A percentile compares a stretch with the other conserved stretches of the same genome.
phyloP scores from a whole-genome alignment of 1,140 invertebrate species.

The Drosophila ironensis region DNA sequence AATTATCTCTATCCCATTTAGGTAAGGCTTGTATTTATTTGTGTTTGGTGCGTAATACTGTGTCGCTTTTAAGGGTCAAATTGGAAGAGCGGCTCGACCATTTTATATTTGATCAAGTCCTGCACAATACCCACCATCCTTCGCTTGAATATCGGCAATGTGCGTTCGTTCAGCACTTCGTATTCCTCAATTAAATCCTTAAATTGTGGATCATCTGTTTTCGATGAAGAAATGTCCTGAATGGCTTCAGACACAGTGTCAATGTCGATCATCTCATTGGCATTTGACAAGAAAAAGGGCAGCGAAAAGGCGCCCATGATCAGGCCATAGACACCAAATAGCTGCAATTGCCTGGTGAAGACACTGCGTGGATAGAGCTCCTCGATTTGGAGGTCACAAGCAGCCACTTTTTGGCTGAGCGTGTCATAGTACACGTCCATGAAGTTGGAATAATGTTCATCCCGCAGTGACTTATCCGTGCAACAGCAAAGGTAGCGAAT shows the following conservation, averaged over 20 bases:
- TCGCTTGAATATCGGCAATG: slow-evolving; percentile 56
- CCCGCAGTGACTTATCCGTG: slow-evolving; percentile 81
- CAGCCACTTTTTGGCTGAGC: slow-evolving; percentile 63
- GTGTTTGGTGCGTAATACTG: slow-evolving; percentile 39
- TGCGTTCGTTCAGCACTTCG: slow-evolving; percentile 53
- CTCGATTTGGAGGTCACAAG: slow-evolving; percentile 79
- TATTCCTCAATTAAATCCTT: slow-evolving; percentile 45
- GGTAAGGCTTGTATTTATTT: neutral
- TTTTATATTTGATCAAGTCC: slow-evolving; percentile 53
- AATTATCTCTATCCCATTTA: neutral
- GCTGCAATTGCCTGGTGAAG: slow-evolving; percentile 45
- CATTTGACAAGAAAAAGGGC: slow-evolving; percentile 58
- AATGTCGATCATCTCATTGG: slow-evolving; percentile 54
- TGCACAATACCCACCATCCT: slow-evolving; percentile 44
- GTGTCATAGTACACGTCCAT: slow-evolving; percentile 82
- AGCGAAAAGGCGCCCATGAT: slow-evolving; percentile 57
- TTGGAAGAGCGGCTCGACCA: slow-evolving; percentile 22
- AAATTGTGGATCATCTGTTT: slow-evolving; percentile 36
- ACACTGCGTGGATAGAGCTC: slow-evolving; percentile 79
- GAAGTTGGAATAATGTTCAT: slow-evolving; percentile 81
- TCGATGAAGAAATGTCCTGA: slow-evolving; percentile 37
- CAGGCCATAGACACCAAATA: slow-evolving; percentile 44
- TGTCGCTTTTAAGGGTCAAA: neutral
- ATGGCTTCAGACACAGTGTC: slow-evolving; percentile 59
- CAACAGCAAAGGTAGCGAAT: slow-evolving; percentile 83